Base-by-base conservation (phyloP, 2,888 invertebrate genomes). In the Chouioia cunea region DNA sequence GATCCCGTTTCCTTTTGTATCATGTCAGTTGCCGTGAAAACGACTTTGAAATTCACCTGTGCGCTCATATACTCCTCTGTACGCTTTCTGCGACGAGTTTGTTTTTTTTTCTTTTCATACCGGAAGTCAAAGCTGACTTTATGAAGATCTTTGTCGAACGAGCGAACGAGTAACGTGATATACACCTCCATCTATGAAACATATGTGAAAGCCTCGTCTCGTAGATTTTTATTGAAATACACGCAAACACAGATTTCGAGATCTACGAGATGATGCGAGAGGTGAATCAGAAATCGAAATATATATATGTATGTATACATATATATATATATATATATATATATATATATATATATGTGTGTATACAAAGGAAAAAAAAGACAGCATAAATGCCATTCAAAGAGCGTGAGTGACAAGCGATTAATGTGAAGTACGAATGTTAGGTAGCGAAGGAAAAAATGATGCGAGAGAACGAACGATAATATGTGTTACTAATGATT, bases 141-240 rank as follows among this genome's bases (percentile, higher is more conserved):
- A 52, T 43, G 48, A 62, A 63, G 62, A 76, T 75, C 71, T 79
- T 83, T 84, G 84, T 84, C 84, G 83, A 82, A 80, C 83, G 84
- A 78, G 78, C 84, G 83, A 83, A 81, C 79, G 77, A 79, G 80
- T 76, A 78, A 78, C 77, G 60, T 58, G 62, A 48, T 52, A 73
- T 43, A 74, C 73, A 75, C 76, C 79, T 80, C 79, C 76, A 78
- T 77, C 73, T 68, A 12, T 50, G 44, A 44, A 74, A 53, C 15
- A 52, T 43, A 22, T 8, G 10, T 48, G 46, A 15, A 48, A 75
- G 80, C 84, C 83, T 85, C 81, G 84, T 84, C 83, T 83, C 81
- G 79, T 80, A 80, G 85, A 85, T 85, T 81, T 76, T 75, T 75
- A 57, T 48, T 53, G 15, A 59, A 66, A 54, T 27, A 53, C 75